Percentiles rank a stretch among this genome's conserved stretches.
phyloP scores from a whole-genome alignment of 2,113 vertebrate species.

The Heterotis niloticus region DNA sequence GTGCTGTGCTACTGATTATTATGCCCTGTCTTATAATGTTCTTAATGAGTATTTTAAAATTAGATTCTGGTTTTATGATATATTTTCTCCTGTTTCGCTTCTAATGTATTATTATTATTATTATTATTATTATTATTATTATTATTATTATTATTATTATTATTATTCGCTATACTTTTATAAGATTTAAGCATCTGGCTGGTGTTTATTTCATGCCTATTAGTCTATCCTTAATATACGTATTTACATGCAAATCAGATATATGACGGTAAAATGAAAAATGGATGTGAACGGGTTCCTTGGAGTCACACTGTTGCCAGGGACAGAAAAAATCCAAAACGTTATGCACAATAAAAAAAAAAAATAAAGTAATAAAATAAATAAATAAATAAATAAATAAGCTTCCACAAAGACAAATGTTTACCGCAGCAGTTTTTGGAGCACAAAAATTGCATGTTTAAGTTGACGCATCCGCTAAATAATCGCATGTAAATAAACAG shows the following conservation, averaged over 20 bases:
- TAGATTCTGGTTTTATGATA: slow-evolving; percentile 22
- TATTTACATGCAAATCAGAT: slow-evolving; percentile 25
- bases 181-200: slow-evolving; percentile 17
- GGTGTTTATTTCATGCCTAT: slow-evolving; percentile 19
- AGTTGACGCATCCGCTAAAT: background rate
- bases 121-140: too few relatives aligned
- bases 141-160: background rate
- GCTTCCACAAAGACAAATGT: background rate
- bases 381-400: background rate
- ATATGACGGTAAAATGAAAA: slow-evolving; percentile 7
- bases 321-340: background rate
- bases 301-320: background rate
- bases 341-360: background rate
- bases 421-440: background rate
- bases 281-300: background rate
- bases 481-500: background rate
- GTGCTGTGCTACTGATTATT: slow-evolving; percentile 3
- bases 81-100: slow-evolving; percentile 13
- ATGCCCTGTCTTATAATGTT: slow-evolving; percentile 10
- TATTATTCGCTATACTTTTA: slow-evolving; percentile 1
- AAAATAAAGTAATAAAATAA: too few relatives aligned
- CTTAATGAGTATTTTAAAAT: slow-evolving; percentile 10
- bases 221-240: slow-evolving; percentile 19
- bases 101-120: too few relatives aligned
- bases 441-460: background rate